Evolutionary conservation across 1,140 invertebrate genomes (phyloP).

Genomic region (Trialeurodes vaporariorum): DNA sequence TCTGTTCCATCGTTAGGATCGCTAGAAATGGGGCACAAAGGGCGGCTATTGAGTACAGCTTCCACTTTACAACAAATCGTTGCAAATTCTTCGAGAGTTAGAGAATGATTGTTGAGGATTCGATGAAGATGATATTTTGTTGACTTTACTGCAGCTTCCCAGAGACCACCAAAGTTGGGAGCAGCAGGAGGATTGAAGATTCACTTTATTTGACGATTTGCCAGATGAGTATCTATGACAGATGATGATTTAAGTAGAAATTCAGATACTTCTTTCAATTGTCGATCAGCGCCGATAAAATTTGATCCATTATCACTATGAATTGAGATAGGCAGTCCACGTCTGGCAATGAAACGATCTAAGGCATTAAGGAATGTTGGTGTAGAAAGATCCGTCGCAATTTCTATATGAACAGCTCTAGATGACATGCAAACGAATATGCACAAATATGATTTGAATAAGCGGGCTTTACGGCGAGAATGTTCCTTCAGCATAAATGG

Average conservation of each 20-base stretch:
- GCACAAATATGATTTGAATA: conserved; percentile 27
- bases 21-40: conserved; percentile 13
- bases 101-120: conserved; percentile 21
- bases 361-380: conserved; percentile 33
- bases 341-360: conserved; percentile 31
- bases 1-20: conserved; percentile 2
- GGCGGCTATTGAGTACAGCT: conserved; percentile 26
- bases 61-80: conserved; percentile 25
- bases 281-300: conserved; percentile 31
- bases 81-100: conserved; percentile 28
- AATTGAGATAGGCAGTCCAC: conserved; percentile 30
- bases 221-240: not conserved
- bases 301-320: too few species aligned
- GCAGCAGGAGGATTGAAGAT: conserved; percentile 25
- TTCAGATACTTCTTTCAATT: conserved; percentile 29
- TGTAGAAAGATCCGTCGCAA: conserved; percentile 31
- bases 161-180: conserved; percentile 31
- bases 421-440: conserved; percentile 36
- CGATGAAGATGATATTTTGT: conserved; percentile 29
- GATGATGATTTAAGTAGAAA: conserved; percentile 2
- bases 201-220: conserved; percentile 4
- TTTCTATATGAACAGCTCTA: conserved; percentile 35
- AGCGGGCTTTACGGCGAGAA: not conserved
- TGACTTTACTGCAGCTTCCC: conserved; percentile 31
- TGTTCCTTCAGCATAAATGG: not conserved